Evolutionary conservation across 2,113 vertebrate species (phyloP).

Genomic region (Oreocharis arfaki): DNA sequence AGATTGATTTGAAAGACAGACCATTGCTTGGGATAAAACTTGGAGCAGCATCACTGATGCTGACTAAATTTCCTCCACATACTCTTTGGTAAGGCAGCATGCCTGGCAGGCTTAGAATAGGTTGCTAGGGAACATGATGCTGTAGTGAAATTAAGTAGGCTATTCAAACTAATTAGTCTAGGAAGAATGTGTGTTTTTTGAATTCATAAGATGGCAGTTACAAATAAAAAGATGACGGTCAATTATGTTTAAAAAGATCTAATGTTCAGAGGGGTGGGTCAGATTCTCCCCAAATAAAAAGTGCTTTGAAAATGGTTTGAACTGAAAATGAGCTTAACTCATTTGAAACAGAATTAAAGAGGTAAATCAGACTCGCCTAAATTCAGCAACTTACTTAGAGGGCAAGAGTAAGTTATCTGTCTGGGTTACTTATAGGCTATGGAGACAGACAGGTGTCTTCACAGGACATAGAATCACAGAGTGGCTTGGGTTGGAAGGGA

Average conservation of each 20-base stretch:
- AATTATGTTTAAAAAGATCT: background rate
- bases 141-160: slow-evolving; percentile 4
- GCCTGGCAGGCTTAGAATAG: background rate
- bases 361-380: background rate
- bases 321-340: background rate
- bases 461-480: background rate
- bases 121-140: slow-evolving; percentile 29
- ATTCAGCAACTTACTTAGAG: background rate
- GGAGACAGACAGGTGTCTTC: background rate
- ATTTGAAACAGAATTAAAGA: background rate
- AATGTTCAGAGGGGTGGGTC: background rate
- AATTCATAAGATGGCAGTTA: background rate
- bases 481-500: background rate
- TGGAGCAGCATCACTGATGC: background rate
- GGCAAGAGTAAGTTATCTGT: background rate
- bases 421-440: background rate
- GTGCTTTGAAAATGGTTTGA: background rate
- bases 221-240: background rate
- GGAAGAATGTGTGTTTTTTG: background rate
- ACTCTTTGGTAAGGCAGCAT: background rate
- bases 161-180: background rate
- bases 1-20: background rate
- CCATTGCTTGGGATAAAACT: background rate
- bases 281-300: background rate
- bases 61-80: background rate